Base-by-base conservation (phyloP, 2,797 vertebrate species). In the Karalla daura region DNA sequence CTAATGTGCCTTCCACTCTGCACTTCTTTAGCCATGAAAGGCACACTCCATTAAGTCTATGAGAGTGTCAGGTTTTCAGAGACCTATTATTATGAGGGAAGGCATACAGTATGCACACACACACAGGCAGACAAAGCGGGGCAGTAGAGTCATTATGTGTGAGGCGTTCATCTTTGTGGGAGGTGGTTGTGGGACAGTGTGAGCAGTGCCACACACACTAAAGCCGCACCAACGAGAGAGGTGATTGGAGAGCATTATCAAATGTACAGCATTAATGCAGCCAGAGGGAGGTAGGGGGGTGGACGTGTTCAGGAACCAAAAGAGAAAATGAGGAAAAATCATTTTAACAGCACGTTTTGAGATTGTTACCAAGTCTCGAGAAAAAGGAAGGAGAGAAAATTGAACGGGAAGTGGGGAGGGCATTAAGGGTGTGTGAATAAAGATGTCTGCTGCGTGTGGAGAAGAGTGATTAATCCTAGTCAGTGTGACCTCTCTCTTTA, bases 111-210 rank as follows among this genome's bases (percentile, higher is more conserved):
- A 12, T 24, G 41, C 27, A 18, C 39, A 62, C 63, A 43, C 13
- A 32, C 35, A n/a, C 49, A 53, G 23, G 18, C 33, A 64, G 50
- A 35, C 13, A 27, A 13, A 67, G 33, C 3, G 2, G 43, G 20
- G 12, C 61, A 64, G 25, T 27, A 54, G 59, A 72, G 63, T 46
- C 70, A 75, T 76, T 69, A 66, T 52, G 23, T 49, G 63, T 60
- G 62, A 69, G 41, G 70, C 69, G 78, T 86, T 76, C 71, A 78
- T 81, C 80, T 72, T 46, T 40, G 55, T 56, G 54, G 63, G 76
- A 79, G 67, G 73, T 54, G 54, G 51, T 1, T 0, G 13, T 21
- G 32, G 33, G 39, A 44, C 32, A 55, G 41, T 25, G 5, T 11
- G 43, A 68, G 36, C 39, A 53, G 53, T 37, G 23, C 54, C 68